A percentile compares a stretch with the other conserved stretches of the same genome.
These are phyloP conservation scores for Diploscapter pachys DNA, from an alignment of 1,140 invertebrate species.

Conservation along the genomic window DNA sequence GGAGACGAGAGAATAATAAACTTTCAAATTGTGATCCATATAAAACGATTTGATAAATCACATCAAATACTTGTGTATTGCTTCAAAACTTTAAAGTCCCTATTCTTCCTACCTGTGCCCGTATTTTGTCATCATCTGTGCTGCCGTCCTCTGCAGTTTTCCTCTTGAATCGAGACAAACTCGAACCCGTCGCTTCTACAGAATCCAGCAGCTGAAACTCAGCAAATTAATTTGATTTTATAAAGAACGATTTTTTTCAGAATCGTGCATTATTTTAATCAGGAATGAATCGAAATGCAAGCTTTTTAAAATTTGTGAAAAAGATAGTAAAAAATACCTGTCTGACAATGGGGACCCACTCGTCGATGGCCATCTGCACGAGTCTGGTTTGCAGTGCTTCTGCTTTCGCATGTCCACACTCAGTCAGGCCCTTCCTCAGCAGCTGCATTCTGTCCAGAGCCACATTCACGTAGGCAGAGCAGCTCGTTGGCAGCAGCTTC, in stretches of 20 bases:
- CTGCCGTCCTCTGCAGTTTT: conserved; percentile 65
- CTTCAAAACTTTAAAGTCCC: too few species aligned
- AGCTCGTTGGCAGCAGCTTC: conserved; percentile 74
- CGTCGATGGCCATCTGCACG: not conserved
- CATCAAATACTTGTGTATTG: too few species aligned
- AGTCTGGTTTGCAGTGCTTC: conserved; percentile 5
- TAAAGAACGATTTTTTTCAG: conserved; percentile 38
- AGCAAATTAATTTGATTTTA: conserved; percentile 53
- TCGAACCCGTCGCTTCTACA: conserved; percentile 32
- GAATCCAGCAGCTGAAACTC: conserved; percentile 27
- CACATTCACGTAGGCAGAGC: conserved; percentile 74
- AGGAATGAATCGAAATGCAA: not conserved
- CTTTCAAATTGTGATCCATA: too few species aligned
- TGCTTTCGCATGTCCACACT: too few species aligned
- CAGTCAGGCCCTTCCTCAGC: not conserved
- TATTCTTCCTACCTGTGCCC: conserved; percentile 7
- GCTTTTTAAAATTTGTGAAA: not conserved
- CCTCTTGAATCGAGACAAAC: conserved; percentile 35
- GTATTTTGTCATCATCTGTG: conserved; percentile 69
- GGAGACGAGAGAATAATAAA: too few species aligned
- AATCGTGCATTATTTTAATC: too few species aligned
- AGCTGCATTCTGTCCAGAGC: conserved; percentile 65
- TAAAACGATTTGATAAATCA: too few species aligned
- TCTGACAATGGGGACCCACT: conserved; percentile 4
- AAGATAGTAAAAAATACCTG: not conserved